A percentile compares a stretch with the other conserved stretches of the same genome.
Evolutionary conservation across 2,797 vertebrate species (phyloP).

Genomic region (Lacerta bilineata): DNA sequence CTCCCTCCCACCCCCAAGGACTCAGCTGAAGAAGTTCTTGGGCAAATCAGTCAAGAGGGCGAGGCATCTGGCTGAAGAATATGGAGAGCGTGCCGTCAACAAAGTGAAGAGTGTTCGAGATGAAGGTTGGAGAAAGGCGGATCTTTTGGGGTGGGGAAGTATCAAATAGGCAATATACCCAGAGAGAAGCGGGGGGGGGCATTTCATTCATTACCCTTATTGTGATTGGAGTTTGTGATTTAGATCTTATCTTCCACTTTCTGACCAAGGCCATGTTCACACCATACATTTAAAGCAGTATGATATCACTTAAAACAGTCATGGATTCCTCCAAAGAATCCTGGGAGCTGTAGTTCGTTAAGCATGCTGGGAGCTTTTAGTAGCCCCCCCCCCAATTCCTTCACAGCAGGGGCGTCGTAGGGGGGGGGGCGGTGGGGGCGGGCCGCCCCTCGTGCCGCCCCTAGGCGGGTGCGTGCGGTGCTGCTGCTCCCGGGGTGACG

Average conservation of each 20-base stretch:
- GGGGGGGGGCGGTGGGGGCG: too few relatives aligned
- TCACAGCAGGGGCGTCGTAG: too few relatives aligned
- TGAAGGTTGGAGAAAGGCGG: conserved; percentile 84
- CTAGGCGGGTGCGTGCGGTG: too few relatives aligned
- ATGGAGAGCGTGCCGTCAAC: conserved; percentile 96
- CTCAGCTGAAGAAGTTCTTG: conserved; percentile 96
- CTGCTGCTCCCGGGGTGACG: too few relatives aligned
- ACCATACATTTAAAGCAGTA: background rate
- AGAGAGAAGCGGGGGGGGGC: background rate
- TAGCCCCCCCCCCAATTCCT: too few relatives aligned
- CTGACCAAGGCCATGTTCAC: background rate
- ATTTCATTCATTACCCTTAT: background rate
- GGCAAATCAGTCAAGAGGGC: conserved; percentile 98
- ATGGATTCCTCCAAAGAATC: too few relatives aligned
- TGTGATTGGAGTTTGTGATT: background rate
- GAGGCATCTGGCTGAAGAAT: conserved; percentile 96
- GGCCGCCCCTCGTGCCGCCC: too few relatives aligned
- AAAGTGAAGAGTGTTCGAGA: conserved; percentile 99
- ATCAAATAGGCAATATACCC: too few relatives aligned
- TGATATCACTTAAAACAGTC: too few relatives aligned
- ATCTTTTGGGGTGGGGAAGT: background rate
- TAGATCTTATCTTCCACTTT: background rate
- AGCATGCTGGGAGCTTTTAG: too few relatives aligned
- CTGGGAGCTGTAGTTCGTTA: too few relatives aligned
- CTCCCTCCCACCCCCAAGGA: conserved; percentile 79